phyloP scores from a whole-genome alignment of 2,888 invertebrate genomes.

The Schizotus pectinicornis region DNA sequence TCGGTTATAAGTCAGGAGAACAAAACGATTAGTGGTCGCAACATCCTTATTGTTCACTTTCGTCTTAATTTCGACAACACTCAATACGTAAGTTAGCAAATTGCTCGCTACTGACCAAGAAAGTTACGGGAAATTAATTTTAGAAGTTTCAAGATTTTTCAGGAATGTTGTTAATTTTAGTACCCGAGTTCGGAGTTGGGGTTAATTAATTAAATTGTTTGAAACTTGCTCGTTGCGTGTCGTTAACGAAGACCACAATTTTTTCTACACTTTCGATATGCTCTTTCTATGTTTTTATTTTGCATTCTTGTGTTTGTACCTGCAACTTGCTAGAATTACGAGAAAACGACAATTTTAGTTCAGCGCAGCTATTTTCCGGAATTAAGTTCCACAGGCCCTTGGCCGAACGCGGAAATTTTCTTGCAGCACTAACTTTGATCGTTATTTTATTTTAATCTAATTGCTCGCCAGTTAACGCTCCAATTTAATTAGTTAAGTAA shows the following conservation, averaged over 20 bases:
- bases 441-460: not conserved
- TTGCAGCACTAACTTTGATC: not conserved
- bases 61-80: conserved; percentile 87
- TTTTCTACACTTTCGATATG: too few species aligned
- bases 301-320: too few species aligned
- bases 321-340: too few species aligned
- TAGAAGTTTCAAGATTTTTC: not conserved
- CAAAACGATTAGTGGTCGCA: conserved; percentile 58
- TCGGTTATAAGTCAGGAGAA: conserved; percentile 72
- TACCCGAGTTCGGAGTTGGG: not conserved
- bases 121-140: not conserved
- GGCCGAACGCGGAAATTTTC: not conserved
- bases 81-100: conserved; percentile 69
- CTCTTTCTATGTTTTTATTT: too few species aligned
- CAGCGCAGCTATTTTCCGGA: too few species aligned
- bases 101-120: not conserved
- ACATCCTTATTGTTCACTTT: conserved; percentile 67
- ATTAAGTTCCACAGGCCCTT: too few species aligned
- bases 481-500: not conserved
- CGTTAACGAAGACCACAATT: too few species aligned
- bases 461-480: not conserved
- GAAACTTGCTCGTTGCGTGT: not conserved
- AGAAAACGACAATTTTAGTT: too few species aligned
- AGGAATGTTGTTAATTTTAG: not conserved
- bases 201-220: not conserved